These are phyloP conservation scores for Lepidurus arcticus DNA, from an alignment of 1,140 invertebrate species.

Conservation along the genomic window DNA sequence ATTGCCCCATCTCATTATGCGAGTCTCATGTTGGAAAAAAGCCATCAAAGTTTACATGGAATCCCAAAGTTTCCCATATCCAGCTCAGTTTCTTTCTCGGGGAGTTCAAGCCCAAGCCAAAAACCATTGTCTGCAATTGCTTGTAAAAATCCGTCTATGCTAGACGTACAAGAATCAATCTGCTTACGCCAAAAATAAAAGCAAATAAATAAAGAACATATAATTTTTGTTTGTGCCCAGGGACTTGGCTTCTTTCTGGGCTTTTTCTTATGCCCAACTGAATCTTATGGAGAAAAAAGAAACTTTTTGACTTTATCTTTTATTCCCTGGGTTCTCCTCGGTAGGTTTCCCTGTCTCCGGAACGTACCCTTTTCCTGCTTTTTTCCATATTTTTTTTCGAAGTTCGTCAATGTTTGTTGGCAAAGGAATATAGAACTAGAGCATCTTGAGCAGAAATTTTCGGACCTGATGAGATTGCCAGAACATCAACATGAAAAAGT, in stretches of 20 bases:
- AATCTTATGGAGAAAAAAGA: background rate
- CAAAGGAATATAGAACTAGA: too few relatives aligned
- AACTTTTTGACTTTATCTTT: background rate
- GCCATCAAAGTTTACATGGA: background rate
- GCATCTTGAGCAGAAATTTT: background rate
- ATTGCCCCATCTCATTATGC: constrained; percentile 11
- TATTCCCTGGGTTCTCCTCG: background rate
- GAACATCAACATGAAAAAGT: background rate
- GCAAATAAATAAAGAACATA: too few relatives aligned
- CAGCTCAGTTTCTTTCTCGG: background rate
- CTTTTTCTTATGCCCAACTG: background rate
- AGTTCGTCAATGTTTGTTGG: too few relatives aligned
- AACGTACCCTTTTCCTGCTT: background rate
- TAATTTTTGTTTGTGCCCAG: too few relatives aligned
- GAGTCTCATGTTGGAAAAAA: background rate
- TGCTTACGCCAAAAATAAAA: too few relatives aligned
- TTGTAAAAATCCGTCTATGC: too few relatives aligned
- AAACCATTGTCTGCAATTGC: too few relatives aligned
- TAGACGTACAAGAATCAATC: too few relatives aligned
- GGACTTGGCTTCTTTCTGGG: background rate
- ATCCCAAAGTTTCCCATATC: background rate
- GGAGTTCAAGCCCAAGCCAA: too few relatives aligned
- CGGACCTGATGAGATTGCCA: background rate
- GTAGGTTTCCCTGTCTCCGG: background rate
- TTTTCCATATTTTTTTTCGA: background rate